A percentile compares a stretch with the other conserved stretches of the same genome.
Conservation (phyloP, 2,797 vertebrate genomes). For the Eleutherodactylus coqui region DNA sequence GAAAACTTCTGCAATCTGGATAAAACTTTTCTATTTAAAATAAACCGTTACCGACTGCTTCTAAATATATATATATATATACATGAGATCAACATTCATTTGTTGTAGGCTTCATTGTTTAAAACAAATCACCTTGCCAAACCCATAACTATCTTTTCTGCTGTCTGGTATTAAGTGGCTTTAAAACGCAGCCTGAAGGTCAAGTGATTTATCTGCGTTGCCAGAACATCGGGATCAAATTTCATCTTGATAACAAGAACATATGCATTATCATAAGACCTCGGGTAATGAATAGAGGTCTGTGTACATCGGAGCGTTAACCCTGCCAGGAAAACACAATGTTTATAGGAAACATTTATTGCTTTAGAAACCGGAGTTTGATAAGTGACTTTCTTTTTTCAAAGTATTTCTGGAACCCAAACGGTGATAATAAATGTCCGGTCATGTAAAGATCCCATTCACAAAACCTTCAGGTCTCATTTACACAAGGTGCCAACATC, state of each 20-base stretch:
- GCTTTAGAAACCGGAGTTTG: constrained; percentile 37
- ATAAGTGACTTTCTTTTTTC: constrained; percentile 39
- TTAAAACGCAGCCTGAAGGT: constrained; percentile 56
- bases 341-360: constrained; percentile 57
- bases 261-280: constrained; percentile 58
- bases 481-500: not conserved
- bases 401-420: constrained; percentile 3
- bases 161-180: constrained; percentile 46
- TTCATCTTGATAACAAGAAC: constrained; percentile 56
- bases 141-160: constrained; percentile 26
- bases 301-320: constrained; percentile 34
- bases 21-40: not conserved
- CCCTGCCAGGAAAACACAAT: constrained; percentile 43
- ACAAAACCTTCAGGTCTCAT: not conserved
- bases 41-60: not conserved
- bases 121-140: constrained; percentile 33
- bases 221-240: constrained; percentile 47
- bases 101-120: constrained; percentile 21
- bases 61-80: constrained; percentile 11
- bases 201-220: constrained; percentile 60
- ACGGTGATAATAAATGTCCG: constrained; percentile 38
- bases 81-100: not conserved
- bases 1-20: not conserved
- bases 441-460: not conserved
- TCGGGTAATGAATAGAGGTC: constrained; percentile 53